Evolutionary conservation across 23 tunicate genomes (phyloP).

Genomic region (Aplidium turbinatum): DNA sequence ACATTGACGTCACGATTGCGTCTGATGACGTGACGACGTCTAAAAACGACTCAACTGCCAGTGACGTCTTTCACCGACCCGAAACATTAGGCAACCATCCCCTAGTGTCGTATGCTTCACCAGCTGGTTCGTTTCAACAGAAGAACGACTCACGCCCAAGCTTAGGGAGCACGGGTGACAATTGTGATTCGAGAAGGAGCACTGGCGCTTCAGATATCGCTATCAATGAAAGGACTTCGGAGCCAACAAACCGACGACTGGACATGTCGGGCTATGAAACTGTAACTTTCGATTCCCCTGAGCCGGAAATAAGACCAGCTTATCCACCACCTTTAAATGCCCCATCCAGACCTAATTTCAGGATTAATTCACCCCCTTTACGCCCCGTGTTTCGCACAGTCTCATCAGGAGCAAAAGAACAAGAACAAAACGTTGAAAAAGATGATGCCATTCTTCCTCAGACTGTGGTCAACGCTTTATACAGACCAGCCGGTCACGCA

Average conservation of each 20-base stretch:
- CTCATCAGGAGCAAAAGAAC: too few relatives aligned
- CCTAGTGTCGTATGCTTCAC: background rate
- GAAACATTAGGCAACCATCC: background rate
- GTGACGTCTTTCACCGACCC: background rate
- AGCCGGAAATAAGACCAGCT: too few relatives aligned
- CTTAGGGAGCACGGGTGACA: conserved; percentile 43
- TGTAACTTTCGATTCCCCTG: too few relatives aligned
- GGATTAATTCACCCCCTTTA: too few relatives aligned
- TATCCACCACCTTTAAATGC: too few relatives aligned
- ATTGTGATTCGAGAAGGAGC: conserved; percentile 26
- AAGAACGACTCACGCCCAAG: background rate
- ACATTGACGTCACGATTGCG: background rate
- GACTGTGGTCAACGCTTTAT: conserved; percentile 26
- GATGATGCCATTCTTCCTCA: conserved; percentile 22
- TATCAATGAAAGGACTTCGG: background rate
- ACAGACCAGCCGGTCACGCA: conserved; percentile 11
- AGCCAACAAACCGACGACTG: too few relatives aligned
- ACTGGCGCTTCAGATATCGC: conserved; percentile 38
- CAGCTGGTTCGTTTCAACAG: background rate
- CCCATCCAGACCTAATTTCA: too few relatives aligned
- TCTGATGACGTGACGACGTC: too few relatives aligned
- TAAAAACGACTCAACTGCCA: background rate
- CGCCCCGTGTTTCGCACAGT: too few relatives aligned
- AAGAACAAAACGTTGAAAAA: too few relatives aligned
- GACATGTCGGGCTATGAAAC: too few relatives aligned